Percentiles rank a stretch among this genome's conserved stretches.
These are phyloP conservation scores for Anhinga anhinga DNA, from an alignment of 2,113 vertebrate genomes.

Conservation along the genomic window DNA sequence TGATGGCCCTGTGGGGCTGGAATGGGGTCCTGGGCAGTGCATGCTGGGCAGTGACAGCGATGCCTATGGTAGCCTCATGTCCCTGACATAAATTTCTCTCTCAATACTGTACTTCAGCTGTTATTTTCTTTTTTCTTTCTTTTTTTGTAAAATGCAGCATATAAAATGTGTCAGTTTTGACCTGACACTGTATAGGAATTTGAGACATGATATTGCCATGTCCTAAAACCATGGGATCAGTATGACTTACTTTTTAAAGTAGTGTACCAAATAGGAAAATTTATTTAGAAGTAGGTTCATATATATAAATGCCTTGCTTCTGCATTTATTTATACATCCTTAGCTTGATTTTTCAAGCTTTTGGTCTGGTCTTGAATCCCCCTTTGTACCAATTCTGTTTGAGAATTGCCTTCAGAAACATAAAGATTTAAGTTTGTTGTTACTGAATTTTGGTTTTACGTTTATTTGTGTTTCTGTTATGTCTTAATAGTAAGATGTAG, in stretches of 20 bases:
- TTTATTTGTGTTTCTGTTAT: background rate
- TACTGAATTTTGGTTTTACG: background rate
- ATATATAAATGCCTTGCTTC: background rate
- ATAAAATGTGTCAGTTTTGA: background rate
- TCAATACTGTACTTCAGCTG: rapidly evolving
- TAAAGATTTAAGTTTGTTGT: background rate
- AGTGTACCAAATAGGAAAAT: background rate
- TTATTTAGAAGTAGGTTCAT: background rate
- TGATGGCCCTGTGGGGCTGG: rapidly evolving
- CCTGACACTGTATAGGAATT: background rate
- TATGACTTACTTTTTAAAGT: background rate
- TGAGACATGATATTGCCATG: background rate
- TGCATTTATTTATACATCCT: background rate
- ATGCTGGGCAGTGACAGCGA: background rate
- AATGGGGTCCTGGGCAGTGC: background rate
- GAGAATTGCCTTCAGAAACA: background rate
- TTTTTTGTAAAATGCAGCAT: background rate
- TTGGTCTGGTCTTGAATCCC: background rate
- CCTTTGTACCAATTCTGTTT: background rate
- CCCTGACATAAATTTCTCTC: background rate
- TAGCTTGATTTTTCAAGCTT: background rate
- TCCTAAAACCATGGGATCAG: background rate
- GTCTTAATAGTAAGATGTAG: background rate
- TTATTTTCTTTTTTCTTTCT: background rate
- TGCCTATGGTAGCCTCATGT: background rate